Evolutionary conservation across 2,888 invertebrate genomes (phyloP).

Genomic region (Cheilosia pagana): DNA sequence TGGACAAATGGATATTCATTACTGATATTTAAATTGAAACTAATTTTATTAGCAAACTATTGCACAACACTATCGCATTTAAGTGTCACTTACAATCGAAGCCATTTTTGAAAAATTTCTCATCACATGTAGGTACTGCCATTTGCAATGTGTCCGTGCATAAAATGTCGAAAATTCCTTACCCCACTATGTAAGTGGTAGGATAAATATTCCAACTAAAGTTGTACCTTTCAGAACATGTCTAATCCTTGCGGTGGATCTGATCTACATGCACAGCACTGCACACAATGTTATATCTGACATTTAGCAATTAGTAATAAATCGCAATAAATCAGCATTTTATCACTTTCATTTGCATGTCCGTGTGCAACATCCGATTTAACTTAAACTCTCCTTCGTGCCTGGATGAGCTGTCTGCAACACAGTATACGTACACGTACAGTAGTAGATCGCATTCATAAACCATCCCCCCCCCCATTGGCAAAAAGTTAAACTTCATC

Average conservation of each 20-base stretch:
- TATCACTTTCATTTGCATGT: constrained; percentile 72
- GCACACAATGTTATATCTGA: constrained; percentile 21
- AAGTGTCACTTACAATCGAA: too few species aligned
- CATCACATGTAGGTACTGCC: background rate
- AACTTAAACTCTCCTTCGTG: constrained; percentile 43
- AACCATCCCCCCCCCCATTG: constrained; percentile 2
- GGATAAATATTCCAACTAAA: constrained; percentile 7
- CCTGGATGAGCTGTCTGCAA: constrained; percentile 27
- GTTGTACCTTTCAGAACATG: constrained; percentile 14
- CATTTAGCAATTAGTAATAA: constrained; percentile 60
- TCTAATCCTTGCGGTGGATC: constrained; percentile 5
- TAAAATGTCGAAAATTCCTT: background rate
- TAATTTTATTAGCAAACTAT: too few species aligned
- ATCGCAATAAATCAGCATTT: constrained; percentile 68
- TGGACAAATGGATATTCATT: too few species aligned
- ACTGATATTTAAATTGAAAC: too few species aligned
- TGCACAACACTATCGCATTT: too few species aligned
- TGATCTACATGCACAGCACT: background rate
- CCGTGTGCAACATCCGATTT: constrained; percentile 63
- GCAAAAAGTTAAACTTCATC: constrained; percentile 67
- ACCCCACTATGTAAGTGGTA: background rate
- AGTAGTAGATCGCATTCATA: background rate
- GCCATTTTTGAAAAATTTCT: background rate
- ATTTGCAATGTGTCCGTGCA: background rate
- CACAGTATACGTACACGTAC: background rate